Evolutionary conservation across 2,888 invertebrate genomes (phyloP), one percentile per base, ranked within the genome.

Genomic region (Brenthis daphne): DNA sequence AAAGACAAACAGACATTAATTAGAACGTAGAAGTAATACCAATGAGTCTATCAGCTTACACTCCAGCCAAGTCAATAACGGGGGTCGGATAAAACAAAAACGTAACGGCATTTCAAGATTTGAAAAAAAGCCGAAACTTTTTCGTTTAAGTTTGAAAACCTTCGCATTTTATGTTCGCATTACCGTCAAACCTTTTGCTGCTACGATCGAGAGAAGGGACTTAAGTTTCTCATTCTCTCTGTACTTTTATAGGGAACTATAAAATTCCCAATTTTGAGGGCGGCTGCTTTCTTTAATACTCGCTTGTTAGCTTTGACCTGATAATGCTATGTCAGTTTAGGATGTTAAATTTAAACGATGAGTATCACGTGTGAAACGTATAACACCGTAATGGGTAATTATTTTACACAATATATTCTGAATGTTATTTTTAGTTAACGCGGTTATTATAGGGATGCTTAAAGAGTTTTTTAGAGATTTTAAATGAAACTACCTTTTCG

Each of bases 111-210:
- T 81, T 84, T 80, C 79, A 78, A 81, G 77, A 81, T 87, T 85
- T 86, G 84, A 84, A 85, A 85, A 85, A 85, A 82, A 83, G 16
- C 75, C 79, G 80, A 83, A 87, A 86, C 77, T 86, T 86, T 84
- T 83, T 82, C 86, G 85, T 82, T 86, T 83, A 84, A 82, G 82
- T 83, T 83, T 77, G 74, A 76, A 77, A 80, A 79, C 77, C 82
- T 77, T 75, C 78, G 78, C 79, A 78, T 83, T 88, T 87, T 86
- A 86, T 83, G 86, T 78, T 77, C 80, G 76, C 81, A 87, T 86
- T 86, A 84, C 82, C 74, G 80, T 80, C 79, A 82, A 86, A 86
- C 84, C 85, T 85, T 83, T 82, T 78, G 75, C 77, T 77, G 74
- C 82, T 80, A 72, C 74, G 77, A 80, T 79, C 78, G 76, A 73